Evolutionary conservation across 1,140 invertebrate species (phyloP), one percentile per base, ranked within the genome.

Genomic region (Nasonia longicornis): DNA sequence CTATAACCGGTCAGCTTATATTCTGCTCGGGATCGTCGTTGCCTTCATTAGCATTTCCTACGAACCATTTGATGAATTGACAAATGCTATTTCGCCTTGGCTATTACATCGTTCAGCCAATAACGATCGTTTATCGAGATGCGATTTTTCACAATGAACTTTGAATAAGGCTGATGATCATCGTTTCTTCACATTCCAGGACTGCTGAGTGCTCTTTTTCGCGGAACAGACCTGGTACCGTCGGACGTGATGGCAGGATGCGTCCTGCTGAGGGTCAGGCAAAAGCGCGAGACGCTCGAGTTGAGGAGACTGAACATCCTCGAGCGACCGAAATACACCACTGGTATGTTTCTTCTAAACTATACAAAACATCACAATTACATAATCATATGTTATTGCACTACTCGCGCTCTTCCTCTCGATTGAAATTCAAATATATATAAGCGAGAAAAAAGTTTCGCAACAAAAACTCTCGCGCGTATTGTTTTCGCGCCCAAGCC

Each of bases 211-310:
- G 93, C 94, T 3, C 91, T 96, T 82, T 96, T 96, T 88, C 92
- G 96, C 87, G 95, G 95, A 82, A 94, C 95, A 0, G 96, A 98
- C 90, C 90, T 97, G 29, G 96, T 98, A 2, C 95, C 96, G 0
- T 96, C 96, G 0, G 97, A 98, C 87, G 93, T 98, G 22, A 94
- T 96, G 69, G 96, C 96, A 20, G 97, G 96, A 7, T 94, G 96
- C 79, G 93, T 98, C 26, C 91, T 98, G 7, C 90, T 98, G 0
- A 89, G 94, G 88, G 92, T 95, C 67, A 94, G 93, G 84, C 94
- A 95, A 85, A 96, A 96, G 89, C 90, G 93, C 16, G 93, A 95
- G 87, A 94, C 93, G 1, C 90, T 94, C 77, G 94, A 95, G 88
- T 93, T 94, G 87, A 88, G 93, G 67, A 90, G 94, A 83, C 92